phyloP scores from a whole-genome alignment of 2,797 vertebrate species.

The Apodemus agrarius region DNA sequence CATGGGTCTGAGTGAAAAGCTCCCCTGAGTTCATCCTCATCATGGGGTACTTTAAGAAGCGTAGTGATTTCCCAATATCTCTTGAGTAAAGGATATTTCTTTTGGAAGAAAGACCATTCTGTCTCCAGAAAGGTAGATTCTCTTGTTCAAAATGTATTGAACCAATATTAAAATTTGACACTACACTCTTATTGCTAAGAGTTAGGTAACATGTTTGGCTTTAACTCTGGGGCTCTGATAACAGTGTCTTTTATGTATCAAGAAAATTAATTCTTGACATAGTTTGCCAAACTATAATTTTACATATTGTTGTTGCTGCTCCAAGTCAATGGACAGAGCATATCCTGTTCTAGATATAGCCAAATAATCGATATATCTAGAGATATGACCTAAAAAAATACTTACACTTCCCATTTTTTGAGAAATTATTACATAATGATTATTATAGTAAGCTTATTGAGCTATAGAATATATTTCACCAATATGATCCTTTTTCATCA shows the following conservation, averaged over 20 bases:
- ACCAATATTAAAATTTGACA: neutral
- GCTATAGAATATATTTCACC: neutral
- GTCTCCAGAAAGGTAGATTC: neutral
- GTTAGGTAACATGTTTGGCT: neutral
- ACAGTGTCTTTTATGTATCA: neutral
- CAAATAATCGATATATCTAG: neutral
- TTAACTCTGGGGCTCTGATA: neutral
- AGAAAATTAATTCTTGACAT: neutral
- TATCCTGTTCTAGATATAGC: neutral
- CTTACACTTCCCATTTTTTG: neutral
- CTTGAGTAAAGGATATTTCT: neutral
- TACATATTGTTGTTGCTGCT: neutral
- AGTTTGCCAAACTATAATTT: neutral
- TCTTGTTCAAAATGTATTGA: neutral
- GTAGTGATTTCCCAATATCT: neutral
- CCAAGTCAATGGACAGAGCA: neutral
- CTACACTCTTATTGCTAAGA: neutral
- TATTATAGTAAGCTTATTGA: neutral
- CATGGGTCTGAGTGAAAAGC: neutral
- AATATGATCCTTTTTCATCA: neutral
- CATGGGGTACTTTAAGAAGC: neutral
- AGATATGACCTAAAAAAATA: conserved; percentile 1
- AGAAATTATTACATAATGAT: conserved; percentile 3
- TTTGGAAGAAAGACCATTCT: neutral
- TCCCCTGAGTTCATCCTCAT: neutral